Conservation (phyloP, 2,888 invertebrate genomes). For the Conus canariensis region DNA sequence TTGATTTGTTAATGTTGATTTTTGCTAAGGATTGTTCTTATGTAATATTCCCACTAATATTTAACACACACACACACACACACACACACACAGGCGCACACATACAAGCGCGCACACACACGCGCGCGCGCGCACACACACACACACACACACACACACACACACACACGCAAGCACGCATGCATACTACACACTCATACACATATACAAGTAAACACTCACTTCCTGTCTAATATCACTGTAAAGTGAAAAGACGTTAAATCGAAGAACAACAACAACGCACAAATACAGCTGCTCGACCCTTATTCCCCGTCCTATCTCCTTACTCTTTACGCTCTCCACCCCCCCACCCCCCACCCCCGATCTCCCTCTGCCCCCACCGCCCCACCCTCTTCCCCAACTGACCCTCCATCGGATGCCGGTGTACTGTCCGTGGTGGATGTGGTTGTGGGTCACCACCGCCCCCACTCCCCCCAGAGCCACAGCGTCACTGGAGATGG, state of each 20-base stretch:
- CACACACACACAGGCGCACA: too few relatives aligned
- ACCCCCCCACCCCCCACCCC: background rate
- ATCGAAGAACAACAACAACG: too few relatives aligned
- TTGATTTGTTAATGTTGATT: too few relatives aligned
- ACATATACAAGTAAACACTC: too few relatives aligned
- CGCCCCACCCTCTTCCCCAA: background rate
- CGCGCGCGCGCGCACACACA: too few relatives aligned
- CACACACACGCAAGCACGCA: background rate
- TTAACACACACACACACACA: too few relatives aligned
- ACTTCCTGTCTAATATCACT: too few relatives aligned
- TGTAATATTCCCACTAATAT: too few relatives aligned
- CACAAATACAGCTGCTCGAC: background rate
- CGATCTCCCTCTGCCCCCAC: background rate
- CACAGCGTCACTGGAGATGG: constrained; percentile 39
- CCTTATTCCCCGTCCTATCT: background rate
- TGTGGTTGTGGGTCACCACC: constrained; percentile 35
- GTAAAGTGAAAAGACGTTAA: too few relatives aligned
- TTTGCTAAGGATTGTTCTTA: too few relatives aligned
- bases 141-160: background rate
- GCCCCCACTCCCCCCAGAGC: constrained; percentile 35
- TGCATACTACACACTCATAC: too few relatives aligned
- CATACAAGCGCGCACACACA: too few relatives aligned
- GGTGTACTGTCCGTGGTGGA: constrained; percentile 44
- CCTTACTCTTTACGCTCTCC: background rate
- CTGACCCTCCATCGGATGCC: constrained; percentile 47